A percentile compares a stretch with the other conserved stretches of the same genome.
Evolutionary conservation across 92 coral and sea anemone genomes (phyloP).

Genomic region (Nematostella vectensis): DNA sequence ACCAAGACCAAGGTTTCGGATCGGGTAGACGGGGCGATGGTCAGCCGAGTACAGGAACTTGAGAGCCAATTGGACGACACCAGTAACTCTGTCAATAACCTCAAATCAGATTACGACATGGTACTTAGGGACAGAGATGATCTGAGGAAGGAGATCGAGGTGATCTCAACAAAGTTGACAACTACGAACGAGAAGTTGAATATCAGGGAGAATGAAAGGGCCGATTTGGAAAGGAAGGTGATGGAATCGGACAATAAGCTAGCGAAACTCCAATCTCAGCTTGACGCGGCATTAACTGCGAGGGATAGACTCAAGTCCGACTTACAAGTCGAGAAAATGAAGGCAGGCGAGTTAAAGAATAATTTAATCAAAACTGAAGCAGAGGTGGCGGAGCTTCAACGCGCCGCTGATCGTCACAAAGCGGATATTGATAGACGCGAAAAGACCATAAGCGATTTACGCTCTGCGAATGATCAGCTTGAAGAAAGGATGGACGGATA

Average conservation of each 20-base stretch:
- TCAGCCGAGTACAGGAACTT: constrained; percentile 59
- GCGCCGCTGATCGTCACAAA: constrained; percentile 65
- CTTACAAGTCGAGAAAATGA: constrained; percentile 59
- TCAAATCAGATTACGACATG: constrained; percentile 49
- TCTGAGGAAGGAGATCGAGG: constrained; percentile 55
- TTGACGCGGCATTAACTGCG: constrained; percentile 44
- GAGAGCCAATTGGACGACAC: constrained; percentile 54
- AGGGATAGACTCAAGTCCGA: constrained; percentile 67
- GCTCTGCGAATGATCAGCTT: constrained; percentile 53
- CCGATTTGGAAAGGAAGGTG: constrained; percentile 41
- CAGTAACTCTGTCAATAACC: constrained; percentile 33
- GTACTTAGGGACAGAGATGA: constrained; percentile 57
- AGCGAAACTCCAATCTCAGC: constrained; percentile 49
- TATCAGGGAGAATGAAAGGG: constrained; percentile 42
- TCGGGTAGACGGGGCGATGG: constrained; percentile 51
- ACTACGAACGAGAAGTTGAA: constrained; percentile 42
- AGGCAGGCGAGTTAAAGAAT: constrained; percentile 44
- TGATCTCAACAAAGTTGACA: constrained; percentile 35
- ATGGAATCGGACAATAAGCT: constrained; percentile 46
- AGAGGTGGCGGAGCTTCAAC: constrained; percentile 60
- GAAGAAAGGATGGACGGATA: constrained; percentile 70
- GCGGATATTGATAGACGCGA: constrained; percentile 72
- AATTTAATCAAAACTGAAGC: constrained; percentile 60
- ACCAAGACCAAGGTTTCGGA: constrained; percentile 49
- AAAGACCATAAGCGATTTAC: constrained; percentile 75